A percentile compares a stretch with the other conserved stretches of the same genome.
Evolutionary conservation across 2,888 invertebrate genomes (phyloP).

Genomic region (Parasteatoda lunata): DNA sequence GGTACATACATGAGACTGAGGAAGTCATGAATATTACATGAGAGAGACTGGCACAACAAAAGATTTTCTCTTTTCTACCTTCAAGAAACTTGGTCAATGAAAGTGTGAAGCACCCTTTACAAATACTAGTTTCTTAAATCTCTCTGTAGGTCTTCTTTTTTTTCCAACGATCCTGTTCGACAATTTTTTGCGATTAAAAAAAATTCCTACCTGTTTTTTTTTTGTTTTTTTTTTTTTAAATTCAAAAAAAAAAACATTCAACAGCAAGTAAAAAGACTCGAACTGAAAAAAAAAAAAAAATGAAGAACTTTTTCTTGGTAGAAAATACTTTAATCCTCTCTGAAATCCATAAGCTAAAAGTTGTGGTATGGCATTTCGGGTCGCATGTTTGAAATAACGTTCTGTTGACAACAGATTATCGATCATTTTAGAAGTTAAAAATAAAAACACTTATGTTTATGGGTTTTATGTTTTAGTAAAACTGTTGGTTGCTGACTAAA

Average conservation of each 20-base stretch:
- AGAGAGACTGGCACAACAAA: constrained; percentile 25
- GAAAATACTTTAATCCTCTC: background rate
- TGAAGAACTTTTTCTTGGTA: background rate
- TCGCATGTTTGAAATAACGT: no score
- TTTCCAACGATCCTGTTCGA: background rate
- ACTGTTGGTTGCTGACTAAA: no score
- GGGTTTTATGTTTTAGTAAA: no score
- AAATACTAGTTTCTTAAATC: background rate
- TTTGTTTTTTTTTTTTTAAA: no score
- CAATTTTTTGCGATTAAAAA: background rate
- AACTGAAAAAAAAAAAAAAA: background rate
- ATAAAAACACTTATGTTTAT: no score
- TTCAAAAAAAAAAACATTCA: background rate
- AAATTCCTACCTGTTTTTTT: background rate
- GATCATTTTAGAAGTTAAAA: no score
- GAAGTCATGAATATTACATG: constrained; percentile 53
- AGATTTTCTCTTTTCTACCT: background rate
- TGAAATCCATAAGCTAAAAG: background rate
- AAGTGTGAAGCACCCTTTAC: background rate
- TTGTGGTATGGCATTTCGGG: no score
- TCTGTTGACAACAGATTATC: no score
- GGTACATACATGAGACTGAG: background rate
- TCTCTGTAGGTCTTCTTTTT: background rate
- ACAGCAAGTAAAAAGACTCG: background rate
- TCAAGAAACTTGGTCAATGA: background rate